Evolutionary conservation across 2,113 vertebrate genomes (phyloP), one percentile per base, ranked within the genome.

Genomic region (Atrichornis clamosus): DNA sequence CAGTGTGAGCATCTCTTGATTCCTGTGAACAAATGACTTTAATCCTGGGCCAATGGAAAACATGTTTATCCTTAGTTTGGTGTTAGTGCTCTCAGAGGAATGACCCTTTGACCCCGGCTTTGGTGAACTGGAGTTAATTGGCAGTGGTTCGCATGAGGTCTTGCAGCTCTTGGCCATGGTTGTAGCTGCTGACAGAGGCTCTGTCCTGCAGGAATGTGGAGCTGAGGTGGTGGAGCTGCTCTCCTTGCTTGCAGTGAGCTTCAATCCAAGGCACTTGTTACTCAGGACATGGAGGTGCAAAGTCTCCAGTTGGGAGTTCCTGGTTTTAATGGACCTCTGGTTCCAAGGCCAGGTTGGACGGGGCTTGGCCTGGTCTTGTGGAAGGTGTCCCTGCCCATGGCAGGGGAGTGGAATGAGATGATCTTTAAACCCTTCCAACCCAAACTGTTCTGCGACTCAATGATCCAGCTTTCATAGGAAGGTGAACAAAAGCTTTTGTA

Each of bases 191-290:
- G 74, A 0, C 6, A 5, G 63, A 10, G 27, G 3, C 10, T 0
- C 47, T n/a, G 37, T 75, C 6, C 32, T 8, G 17, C 62, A 75
- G 63, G 9, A 37, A 32, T 21, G 2, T 23, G 68, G 47, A 19
- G 76, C 86, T 84, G 68, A 47, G 73, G 7, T 39, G 13, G 22
- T 15, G 30, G 12, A 47, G 84, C 58, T 89, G 35, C 13, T 59
- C 84, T 52, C 70, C 9, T 74, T 33, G 89, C 95, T 95, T 59
- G 76, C 78, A n/a, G 28, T 15, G 3, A n/a, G 85, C 92, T 95
- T 88, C 60, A 4, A 12, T 20, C 68, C 91, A 90, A 96, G 90
- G 89, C 94, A 84, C 95, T 95, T 89, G 83, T 81, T 93, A 19
- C 94, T 95, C 81, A 72, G 86, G 46, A 73, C 16, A 0, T 7